Conservation (phyloP, 2,797 vertebrate species). For the Xerus rutilus region DNA sequence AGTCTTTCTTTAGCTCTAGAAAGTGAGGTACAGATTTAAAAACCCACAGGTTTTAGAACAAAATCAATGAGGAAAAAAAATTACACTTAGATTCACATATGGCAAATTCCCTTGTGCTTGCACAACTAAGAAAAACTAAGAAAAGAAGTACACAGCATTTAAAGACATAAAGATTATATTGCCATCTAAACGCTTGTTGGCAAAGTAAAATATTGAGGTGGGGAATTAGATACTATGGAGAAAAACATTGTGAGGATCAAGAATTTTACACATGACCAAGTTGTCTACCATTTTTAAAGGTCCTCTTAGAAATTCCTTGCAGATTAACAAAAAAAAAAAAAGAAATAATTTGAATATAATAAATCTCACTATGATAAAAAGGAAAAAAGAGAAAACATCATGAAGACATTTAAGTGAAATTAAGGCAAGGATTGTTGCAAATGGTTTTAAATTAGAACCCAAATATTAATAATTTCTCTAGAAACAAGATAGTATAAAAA, state of each 20-base stretch:
- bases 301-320: background rate
- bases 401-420: background rate
- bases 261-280: background rate
- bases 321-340: background rate
- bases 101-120: background rate
- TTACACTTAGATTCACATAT: background rate
- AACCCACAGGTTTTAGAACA: background rate
- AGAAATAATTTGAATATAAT: background rate
- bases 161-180: slow-evolving; percentile 45
- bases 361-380: background rate
- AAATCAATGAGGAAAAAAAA: background rate
- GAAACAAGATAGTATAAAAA: background rate
- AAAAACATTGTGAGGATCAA: slow-evolving; percentile 18
- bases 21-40: background rate
- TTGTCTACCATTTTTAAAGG: background rate
- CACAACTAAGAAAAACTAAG: background rate
- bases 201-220: background rate
- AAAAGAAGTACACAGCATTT: background rate
- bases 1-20: background rate
- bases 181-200: background rate
- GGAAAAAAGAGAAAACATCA: background rate
- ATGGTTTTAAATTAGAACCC: background rate
- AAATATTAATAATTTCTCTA: slow-evolving; percentile 7
- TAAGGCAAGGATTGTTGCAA: background rate
- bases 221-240: background rate